These are phyloP conservation scores for Aphis craccivora DNA, from an alignment of 1,140 invertebrate genomes.

Conservation along the genomic window DNA sequence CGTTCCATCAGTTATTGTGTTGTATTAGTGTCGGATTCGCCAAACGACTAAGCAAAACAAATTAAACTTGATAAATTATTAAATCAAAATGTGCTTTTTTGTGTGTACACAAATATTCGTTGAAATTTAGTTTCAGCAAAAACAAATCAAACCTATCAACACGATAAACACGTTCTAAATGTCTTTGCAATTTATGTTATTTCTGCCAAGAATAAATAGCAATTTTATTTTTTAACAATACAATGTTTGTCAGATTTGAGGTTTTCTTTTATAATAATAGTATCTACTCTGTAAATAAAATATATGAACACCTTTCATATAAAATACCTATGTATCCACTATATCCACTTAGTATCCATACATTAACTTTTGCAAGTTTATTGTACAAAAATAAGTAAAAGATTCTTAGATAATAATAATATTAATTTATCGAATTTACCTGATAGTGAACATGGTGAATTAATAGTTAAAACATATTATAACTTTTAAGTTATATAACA, in stretches of 20 bases:
- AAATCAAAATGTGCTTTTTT: neutral
- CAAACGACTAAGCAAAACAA: neutral
- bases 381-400: neutral
- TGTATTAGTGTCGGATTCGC: conserved; percentile 20
- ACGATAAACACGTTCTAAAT: neutral
- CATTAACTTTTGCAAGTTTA: neutral
- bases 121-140: neutral
- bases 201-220: neutral
- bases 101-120: neutral
- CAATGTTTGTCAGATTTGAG: neutral
- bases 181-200: neutral
- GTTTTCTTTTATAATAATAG: neutral
- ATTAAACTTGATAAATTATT: conserved; percentile 27
- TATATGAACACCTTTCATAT: neutral
- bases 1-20: neutral
- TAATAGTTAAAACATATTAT: neutral
- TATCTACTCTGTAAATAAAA: neutral
- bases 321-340: neutral
- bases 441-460: neutral
- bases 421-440: neutral
- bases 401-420: neutral
- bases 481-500: neutral
- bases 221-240: neutral
- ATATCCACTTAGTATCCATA: neutral
- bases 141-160: neutral